Conservation (phyloP, 2,797 vertebrate species). For the Syndactyla subalaris region DNA sequence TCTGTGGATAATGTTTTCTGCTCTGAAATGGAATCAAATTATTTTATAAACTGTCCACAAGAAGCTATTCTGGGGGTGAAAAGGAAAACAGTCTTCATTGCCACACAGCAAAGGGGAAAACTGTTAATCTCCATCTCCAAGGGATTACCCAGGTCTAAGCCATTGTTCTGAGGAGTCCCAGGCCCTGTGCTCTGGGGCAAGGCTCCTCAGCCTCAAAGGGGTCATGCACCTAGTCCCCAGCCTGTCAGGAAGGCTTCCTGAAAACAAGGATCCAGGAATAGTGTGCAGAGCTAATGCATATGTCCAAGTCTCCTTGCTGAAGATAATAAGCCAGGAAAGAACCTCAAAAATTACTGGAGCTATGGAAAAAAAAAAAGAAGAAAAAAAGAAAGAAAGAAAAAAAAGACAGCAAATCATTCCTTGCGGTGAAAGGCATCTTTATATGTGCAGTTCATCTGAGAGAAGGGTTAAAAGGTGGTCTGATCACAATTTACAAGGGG, state of each 20-base stretch:
- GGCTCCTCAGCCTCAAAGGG: background rate
- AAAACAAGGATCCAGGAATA: background rate
- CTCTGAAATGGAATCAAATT: background rate
- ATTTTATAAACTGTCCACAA: background rate
- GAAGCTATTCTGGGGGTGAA: rapidly evolving
- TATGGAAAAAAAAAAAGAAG: background rate
- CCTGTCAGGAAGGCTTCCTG: rapidly evolving
- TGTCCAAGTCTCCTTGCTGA: background rate
- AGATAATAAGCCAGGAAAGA: background rate
- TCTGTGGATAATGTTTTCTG: background rate
- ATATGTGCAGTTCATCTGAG: background rate
- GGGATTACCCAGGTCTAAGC: background rate
- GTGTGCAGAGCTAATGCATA: background rate
- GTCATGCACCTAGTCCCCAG: background rate
- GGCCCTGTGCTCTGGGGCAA: background rate
- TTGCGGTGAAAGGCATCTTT: background rate
- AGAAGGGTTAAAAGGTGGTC: slow-evolving; percentile 14
- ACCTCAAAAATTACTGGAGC: background rate
- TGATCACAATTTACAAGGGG: slow-evolving; percentile 22
- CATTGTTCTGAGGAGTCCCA: background rate
- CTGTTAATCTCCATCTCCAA: background rate
- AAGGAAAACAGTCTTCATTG: background rate
- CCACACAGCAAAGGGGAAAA: background rate
- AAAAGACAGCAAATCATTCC: background rate
- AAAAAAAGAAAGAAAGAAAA: too few species aligned